phyloP scores from a whole-genome alignment of 2,888 invertebrate genomes.

The Tethea ocularis region DNA sequence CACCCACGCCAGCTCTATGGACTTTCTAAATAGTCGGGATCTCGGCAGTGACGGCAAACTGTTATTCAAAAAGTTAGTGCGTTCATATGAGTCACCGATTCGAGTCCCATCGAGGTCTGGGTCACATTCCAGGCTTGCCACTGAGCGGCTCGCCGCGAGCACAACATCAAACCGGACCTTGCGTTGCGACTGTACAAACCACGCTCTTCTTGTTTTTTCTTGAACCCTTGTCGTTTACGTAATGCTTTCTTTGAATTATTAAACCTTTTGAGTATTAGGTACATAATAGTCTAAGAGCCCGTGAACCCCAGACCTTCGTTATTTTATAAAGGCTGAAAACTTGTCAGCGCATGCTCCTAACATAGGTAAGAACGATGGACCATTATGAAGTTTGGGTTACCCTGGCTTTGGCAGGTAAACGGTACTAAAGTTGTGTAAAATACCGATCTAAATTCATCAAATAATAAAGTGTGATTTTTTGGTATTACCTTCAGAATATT shows the following conservation, averaged over 20 bases:
- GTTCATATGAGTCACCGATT: conserved; percentile 70
- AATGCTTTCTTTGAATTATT: conserved; percentile 38
- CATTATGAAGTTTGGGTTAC: too few species aligned
- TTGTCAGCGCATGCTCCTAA: too few species aligned
- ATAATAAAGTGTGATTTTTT: too few species aligned
- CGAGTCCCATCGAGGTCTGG: conserved; percentile 73
- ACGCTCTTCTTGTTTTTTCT: conserved; percentile 40
- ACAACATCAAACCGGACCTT: conserved; percentile 58
- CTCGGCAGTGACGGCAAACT: conserved; percentile 35
- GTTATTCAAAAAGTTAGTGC: conserved; percentile 43
- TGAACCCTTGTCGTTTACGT: conserved; percentile 47
- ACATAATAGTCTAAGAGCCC: too few species aligned
- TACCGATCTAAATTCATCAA: too few species aligned
- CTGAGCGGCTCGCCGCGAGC: conserved; percentile 23
- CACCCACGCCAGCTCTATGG: conserved; percentile 60
- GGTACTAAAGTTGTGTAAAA: too few species aligned
- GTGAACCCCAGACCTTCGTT: too few species aligned
- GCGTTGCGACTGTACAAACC: conserved; percentile 33
- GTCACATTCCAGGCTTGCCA: conserved; percentile 75
- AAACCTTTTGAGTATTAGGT: conserved; percentile 19
- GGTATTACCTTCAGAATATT: too few species aligned
- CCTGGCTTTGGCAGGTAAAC: too few species aligned
- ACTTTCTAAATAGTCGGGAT: conserved; percentile 70
- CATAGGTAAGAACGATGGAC: too few species aligned
- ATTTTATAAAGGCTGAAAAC: too few species aligned